Evolutionary conservation across 1,140 invertebrate species (phyloP).

Genomic region (Monochamus saltuarius): DNA sequence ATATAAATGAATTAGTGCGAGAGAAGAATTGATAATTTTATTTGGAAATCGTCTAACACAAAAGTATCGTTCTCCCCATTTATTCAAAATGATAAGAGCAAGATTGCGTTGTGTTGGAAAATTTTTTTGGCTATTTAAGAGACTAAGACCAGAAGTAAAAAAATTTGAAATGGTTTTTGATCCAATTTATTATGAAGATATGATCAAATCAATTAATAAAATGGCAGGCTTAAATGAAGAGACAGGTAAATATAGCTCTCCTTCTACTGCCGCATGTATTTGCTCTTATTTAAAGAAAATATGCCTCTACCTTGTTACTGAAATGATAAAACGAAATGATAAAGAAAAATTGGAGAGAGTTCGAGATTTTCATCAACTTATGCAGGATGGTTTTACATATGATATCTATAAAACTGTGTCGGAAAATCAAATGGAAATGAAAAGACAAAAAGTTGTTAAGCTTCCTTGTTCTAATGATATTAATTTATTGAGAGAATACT

Average conservation of each 20-base stretch:
- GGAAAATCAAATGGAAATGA: conserved; percentile 1
- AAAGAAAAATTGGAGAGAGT: background rate
- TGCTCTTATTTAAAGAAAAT: background rate
- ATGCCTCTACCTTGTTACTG: background rate
- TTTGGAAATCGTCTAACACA: background rate
- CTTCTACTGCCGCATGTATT: background rate
- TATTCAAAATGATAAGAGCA: background rate
- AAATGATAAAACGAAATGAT: conserved; percentile 1
- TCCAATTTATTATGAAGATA: background rate
- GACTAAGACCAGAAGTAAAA: background rate
- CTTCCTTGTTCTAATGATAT: background rate
- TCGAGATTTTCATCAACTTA: background rate
- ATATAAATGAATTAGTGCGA: background rate
- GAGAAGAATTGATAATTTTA: background rate
- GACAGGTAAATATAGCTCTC: conserved; percentile 7
- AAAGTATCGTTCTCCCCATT: conserved; percentile 1
- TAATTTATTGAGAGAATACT: background rate
- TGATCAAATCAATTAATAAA: conserved; percentile 1
- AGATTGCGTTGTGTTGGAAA: conserved; percentile 7
- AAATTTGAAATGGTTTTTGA: background rate
- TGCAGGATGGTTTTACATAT: background rate
- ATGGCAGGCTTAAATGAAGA: background rate
- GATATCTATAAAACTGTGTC: conserved; percentile 5
- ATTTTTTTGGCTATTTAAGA: background rate
- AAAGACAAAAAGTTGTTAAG: background rate